Evolutionary conservation across 1,140 invertebrate genomes (phyloP).

Genomic region (Dreissena rostriformis): DNA sequence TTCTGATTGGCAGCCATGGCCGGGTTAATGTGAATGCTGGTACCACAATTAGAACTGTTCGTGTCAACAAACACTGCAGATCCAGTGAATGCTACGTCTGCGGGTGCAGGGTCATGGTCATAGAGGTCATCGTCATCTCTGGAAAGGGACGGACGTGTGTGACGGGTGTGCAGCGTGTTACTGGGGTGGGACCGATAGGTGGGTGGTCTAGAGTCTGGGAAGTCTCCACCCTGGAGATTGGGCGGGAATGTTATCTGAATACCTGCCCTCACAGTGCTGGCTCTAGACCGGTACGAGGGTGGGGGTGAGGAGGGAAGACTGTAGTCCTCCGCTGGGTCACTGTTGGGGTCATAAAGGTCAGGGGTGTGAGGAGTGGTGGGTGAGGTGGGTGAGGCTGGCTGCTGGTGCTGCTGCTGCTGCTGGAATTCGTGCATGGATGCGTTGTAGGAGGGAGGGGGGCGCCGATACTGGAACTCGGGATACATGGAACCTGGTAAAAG

Average conservation of each 20-base stretch:
- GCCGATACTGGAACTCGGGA: slow-evolving; percentile 78
- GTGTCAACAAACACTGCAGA: slow-evolving; percentile 51
- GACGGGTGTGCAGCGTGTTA: slow-evolving; percentile 57
- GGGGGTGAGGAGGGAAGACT: slow-evolving; percentile 78
- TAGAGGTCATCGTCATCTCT: slow-evolving; percentile 60
- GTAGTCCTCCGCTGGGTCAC: slow-evolving; percentile 66
- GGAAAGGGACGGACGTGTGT: slow-evolving; percentile 67
- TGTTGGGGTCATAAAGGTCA: slow-evolving; percentile 52
- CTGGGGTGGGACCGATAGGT: slow-evolving; percentile 77
- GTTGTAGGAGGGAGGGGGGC: slow-evolving; percentile 79
- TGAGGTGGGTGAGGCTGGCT: too few relatives aligned
- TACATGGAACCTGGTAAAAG: slow-evolving; percentile 77
- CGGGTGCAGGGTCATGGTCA: slow-evolving; percentile 45
- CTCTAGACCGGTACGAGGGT: slow-evolving; percentile 77
- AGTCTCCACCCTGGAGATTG: slow-evolving; percentile 63
- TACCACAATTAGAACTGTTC: slow-evolving; percentile 23
- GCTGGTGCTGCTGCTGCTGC: slow-evolving; percentile 55
- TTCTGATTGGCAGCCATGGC: slow-evolving; percentile 46
- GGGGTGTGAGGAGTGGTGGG: slow-evolving; percentile 27
- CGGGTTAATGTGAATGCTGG: slow-evolving; percentile 49
- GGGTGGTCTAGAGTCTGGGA: slow-evolving; percentile 77
- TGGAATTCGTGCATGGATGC: slow-evolving; percentile 80
- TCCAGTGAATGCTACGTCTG: slow-evolving; percentile 65
- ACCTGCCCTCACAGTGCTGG: slow-evolving; percentile 76
- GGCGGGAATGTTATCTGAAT: slow-evolving; percentile 79